Base-by-base conservation (phyloP, 1,140 invertebrate genomes). In the Lithobius niger region DNA sequence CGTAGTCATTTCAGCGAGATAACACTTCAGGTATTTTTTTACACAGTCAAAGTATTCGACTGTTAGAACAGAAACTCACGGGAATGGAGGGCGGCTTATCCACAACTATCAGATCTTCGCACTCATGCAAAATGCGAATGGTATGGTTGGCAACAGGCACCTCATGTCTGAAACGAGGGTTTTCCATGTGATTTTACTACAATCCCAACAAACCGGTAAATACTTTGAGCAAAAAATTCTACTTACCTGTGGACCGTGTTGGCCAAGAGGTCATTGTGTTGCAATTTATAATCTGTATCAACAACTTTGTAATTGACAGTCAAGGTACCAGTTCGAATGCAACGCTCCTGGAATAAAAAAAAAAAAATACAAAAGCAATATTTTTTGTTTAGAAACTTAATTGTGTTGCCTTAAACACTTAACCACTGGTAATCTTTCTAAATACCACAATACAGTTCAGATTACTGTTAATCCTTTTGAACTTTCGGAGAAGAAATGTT, bases 61-160 rank as follows among this genome's bases (percentile, higher is more conserved):
- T 40, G 31, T 10, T 18, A 53, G 25, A 24, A 22, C 22, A 51
- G 18, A 16, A 50, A 72, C 70, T 73, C 67, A 79, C 92, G 73
- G 97, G 97, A 77, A 99, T 94, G 72, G 95, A 99, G 69, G 94
- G 86, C 66, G 97, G 96, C 82, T 99, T 99, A 81, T 99, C 94
- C 70, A 99, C 87, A 71, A 99, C 96, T 73, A 99, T 82, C 76
- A 97, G 80, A 78, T 98, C 90, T 74, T 96, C 88, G 79, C 91
- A 90, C 79, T 96, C 90, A 77, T 90, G 84, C 70, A 99, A 84
- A 73, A 99, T 86, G 73, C 87, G 85, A 76, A 97, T 88, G 68
- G 84, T 83, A 76, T 88, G 82, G 73, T 83, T 86, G 72, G 88
- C 86, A 72, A 96, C 91, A 68, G 92, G 91, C 74, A 94, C 88